Conservation (phyloP, 2,113 vertebrate species). For the Stigmatopora nigra region DNA sequence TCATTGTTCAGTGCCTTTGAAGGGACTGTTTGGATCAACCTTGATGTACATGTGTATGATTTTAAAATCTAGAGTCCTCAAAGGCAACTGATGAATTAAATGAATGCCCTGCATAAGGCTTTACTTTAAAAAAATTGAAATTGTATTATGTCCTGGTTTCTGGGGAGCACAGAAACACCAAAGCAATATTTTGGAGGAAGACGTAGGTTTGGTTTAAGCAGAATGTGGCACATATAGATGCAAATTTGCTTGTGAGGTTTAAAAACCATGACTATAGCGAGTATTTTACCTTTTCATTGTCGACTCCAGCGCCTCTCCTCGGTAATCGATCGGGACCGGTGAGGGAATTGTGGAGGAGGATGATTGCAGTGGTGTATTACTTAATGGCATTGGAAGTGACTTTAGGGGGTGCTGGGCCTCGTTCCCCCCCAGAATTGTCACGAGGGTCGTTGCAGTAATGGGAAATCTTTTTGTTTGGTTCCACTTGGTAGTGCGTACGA, state of each 20-base stretch:
- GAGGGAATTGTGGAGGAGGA: background rate
- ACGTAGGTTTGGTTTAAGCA: no score
- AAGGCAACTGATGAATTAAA: no score
- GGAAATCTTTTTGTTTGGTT: conserved; percentile 56
- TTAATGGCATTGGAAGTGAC: conserved; percentile 14
- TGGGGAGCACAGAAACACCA: no score
- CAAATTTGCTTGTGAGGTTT: background rate
- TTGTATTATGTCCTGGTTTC: no score
- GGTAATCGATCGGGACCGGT: conserved; percentile 9
- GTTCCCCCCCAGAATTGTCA: conserved; percentile 18
- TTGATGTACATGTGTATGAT: no score
- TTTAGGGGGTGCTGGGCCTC: background rate
- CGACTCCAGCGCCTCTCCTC: background rate
- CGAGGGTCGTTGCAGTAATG: conserved; percentile 50
- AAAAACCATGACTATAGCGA: background rate
- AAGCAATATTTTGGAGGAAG: no score
- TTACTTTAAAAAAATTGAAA: no score
- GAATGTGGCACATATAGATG: no score
- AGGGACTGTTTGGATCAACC: no score
- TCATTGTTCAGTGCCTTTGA: no score
- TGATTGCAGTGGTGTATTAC: conserved; percentile 22
- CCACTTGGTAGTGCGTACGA: conserved; percentile 23
- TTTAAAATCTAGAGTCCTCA: no score
- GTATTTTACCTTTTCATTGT: background rate
- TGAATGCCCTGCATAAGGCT: no score